Evolutionary conservation across 2,888 invertebrate species (phyloP).

Genomic region (Pocota personata): DNA sequence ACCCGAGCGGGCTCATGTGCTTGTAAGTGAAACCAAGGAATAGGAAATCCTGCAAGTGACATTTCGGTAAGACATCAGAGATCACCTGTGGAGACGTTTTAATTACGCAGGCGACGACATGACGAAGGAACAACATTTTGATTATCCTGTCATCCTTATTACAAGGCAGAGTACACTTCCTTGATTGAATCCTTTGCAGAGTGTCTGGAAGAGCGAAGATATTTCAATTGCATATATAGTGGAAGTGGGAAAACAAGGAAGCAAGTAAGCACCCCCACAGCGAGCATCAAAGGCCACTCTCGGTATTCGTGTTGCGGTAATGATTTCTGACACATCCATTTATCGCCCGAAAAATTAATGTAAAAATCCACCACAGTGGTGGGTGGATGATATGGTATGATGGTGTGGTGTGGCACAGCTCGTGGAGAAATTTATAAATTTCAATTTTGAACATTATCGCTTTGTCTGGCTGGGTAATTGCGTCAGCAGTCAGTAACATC

Average conservation of each 20-base stretch:
- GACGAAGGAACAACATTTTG: conserved; percentile 71
- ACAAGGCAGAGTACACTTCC: conserved; percentile 63
- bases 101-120: conserved; percentile 51
- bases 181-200: conserved; percentile 70
- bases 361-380: conserved; percentile 63
- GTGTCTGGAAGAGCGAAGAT: conserved; percentile 64
- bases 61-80: conserved; percentile 71
- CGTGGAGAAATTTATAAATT: conserved; percentile 60
- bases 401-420: conserved; percentile 30
- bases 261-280: conserved; percentile 51
- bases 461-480: conserved; percentile 53
- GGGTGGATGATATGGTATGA: not conserved
- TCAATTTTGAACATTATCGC: conserved; percentile 56
- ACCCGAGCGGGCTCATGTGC: not conserved
- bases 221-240: conserved; percentile 62
- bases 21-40: conserved; percentile 50
- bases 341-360: conserved; percentile 68
- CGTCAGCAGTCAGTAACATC: conserved; percentile 67
- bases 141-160: conserved; percentile 73
- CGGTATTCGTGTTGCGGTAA: conserved; percentile 64
- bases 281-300: conserved; percentile 66
- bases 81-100: conserved; percentile 74
- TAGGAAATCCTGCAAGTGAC: conserved; percentile 62
- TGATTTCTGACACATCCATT: conserved; percentile 72
- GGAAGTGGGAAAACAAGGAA: conserved; percentile 14